Percentiles rank a stretch among this genome's conserved stretches.
These are phyloP conservation scores for Plagodis dolabraria DNA, from an alignment of 2,888 invertebrate genomes.

Conservation along the genomic window DNA sequence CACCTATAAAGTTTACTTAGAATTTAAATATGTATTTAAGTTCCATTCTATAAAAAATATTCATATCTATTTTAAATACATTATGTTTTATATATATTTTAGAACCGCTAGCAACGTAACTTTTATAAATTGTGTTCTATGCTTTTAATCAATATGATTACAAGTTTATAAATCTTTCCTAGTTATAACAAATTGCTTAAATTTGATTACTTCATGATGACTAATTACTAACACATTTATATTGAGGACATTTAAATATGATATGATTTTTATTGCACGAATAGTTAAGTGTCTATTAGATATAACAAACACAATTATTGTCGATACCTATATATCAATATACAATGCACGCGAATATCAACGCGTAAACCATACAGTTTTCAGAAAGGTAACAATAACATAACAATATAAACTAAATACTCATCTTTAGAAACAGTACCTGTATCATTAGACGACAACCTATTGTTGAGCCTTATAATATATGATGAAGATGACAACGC, in stretches of 20 bases:
- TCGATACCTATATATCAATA: conserved; percentile 8
- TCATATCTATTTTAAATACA: conserved; percentile 1
- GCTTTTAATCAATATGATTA: neutral
- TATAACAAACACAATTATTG: conserved; percentile 25
- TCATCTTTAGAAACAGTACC: too few relatives aligned
- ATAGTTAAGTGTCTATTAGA: conserved; percentile 5
- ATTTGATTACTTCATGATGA: conserved; percentile 3
- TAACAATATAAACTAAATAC: too few relatives aligned
- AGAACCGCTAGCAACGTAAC: neutral
- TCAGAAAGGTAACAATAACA: too few relatives aligned
- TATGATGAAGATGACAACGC: too few relatives aligned
- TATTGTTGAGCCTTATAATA: too few relatives aligned
- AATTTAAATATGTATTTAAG: neutral
- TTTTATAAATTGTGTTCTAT: neutral
- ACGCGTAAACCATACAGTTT: neutral
- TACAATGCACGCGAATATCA: neutral
- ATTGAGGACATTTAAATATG: conserved; percentile 15
- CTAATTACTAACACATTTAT: too few relatives aligned
- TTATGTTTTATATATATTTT: neutral
- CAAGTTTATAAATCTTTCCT: neutral
- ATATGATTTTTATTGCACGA: conserved; percentile 38
- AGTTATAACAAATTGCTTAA: conserved; percentile 14
- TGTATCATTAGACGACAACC: too few relatives aligned
- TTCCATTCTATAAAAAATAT: conserved; percentile 23
- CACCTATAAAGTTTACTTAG: too few relatives aligned